A percentile compares a stretch with the other conserved stretches of the same genome.
phyloP scores from a whole-genome alignment of 1,140 invertebrate genomes.

The Drosophila truncata region DNA sequence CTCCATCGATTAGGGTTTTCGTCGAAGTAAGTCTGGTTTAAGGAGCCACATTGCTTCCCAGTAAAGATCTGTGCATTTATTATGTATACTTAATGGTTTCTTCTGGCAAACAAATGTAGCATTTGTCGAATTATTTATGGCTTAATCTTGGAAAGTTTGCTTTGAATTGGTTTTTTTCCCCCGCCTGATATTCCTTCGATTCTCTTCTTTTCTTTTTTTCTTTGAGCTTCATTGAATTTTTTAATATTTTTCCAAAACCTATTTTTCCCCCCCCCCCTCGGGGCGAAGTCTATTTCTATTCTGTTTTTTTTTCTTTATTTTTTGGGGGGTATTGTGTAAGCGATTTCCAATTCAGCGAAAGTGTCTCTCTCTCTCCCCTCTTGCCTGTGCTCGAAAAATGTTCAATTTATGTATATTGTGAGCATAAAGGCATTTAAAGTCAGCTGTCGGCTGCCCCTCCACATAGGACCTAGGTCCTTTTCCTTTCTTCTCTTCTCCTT shows the following conservation, averaged over 20 bases:
- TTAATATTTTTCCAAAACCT: constrained; percentile 42
- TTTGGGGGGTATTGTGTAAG: constrained; percentile 38
- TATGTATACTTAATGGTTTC: constrained; percentile 16
- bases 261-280: background rate
- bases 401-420: constrained; percentile 68
- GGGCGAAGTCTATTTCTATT: constrained; percentile 14
- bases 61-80: constrained; percentile 17
- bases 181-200: background rate
- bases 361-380: constrained; percentile 22
- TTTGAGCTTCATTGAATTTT: constrained; percentile 44
- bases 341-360: constrained; percentile 58
- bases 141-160: constrained; percentile 47
- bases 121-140: constrained; percentile 56
- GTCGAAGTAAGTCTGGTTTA: background rate
- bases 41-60: background rate
- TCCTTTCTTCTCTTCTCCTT: background rate
- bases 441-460: constrained; percentile 11
- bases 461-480: background rate
- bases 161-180: constrained; percentile 12
- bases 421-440: constrained; percentile 73
- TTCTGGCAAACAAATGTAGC: constrained; percentile 34
- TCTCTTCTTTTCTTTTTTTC: constrained; percentile 8
- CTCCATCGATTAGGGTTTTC: constrained; percentile 14
- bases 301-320: background rate
- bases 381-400: constrained; percentile 30